Conservation (phyloP, 2,888 invertebrate genomes). For the Drosophila fulvimacula region DNA sequence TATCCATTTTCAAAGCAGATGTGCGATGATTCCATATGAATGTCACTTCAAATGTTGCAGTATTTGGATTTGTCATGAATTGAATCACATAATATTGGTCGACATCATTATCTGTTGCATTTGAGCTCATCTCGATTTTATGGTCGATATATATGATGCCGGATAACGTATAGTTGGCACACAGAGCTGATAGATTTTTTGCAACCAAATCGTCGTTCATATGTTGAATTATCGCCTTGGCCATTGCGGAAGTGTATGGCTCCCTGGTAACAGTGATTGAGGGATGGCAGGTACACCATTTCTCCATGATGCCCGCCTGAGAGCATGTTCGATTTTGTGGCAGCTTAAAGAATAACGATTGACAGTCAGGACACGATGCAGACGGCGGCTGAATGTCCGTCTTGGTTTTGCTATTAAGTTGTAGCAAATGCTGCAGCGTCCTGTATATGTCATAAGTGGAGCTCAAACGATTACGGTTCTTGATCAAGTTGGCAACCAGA, state of each 20-base stretch:
- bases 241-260: not conserved
- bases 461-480: conserved; percentile 5
- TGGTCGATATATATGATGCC: not conserved
- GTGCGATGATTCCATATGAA: not conserved
- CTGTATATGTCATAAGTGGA: not conserved
- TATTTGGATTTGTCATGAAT: not conserved
- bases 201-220: not conserved
- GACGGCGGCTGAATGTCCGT: not conserved
- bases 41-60: not conserved
- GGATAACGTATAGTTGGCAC: not conserved
- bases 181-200: not conserved
- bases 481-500: not conserved
- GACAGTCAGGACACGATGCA: not conserved
- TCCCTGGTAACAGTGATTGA: not conserved
- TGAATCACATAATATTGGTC: not conserved
- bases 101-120: not conserved
- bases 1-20: not conserved
- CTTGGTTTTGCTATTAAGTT: not conserved
- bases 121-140: not conserved
- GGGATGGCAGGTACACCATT: conserved; percentile 1
- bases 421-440: conserved; percentile 3
- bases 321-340: not conserved
- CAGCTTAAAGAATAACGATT: conserved; percentile 1
- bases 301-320: not conserved
- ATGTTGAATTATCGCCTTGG: not conserved